phyloP scores from a whole-genome alignment of 2,797 vertebrate genomes.

The Manis pentadactyla region DNA sequence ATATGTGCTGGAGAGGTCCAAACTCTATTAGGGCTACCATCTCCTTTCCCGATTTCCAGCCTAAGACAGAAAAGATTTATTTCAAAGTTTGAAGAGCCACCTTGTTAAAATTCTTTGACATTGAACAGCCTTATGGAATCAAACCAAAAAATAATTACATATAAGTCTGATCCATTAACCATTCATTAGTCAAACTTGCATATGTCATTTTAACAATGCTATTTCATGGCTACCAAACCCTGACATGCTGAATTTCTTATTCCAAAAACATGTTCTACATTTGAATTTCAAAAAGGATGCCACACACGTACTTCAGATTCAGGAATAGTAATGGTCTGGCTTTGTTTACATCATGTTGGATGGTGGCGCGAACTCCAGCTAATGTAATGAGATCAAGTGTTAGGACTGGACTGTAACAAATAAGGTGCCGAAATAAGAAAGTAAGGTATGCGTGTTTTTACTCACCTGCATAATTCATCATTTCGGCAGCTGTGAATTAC shows the following conservation, averaged over 20 bases:
- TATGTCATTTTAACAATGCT: not conserved
- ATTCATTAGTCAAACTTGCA: not conserved
- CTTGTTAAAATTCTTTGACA: not conserved
- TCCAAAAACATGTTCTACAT: not conserved
- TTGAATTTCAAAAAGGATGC: constrained; percentile 53
- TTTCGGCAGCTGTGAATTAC: constrained; percentile 87
- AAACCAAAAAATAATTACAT: not conserved
- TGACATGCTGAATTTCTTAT: not conserved
- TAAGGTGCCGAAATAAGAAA: constrained; percentile 70
- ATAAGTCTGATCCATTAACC: not conserved
- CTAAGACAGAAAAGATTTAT: not conserved
- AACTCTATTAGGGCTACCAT: not conserved
- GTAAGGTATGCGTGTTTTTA: constrained; percentile 51
- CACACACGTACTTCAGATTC: not conserved
- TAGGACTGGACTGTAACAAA: constrained; percentile 63
- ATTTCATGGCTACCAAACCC: not conserved
- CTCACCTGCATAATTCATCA: constrained; percentile 89
- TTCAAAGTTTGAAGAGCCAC: not conserved
- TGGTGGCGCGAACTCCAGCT: constrained; percentile 37
- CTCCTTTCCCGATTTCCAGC: not conserved
- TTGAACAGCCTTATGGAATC: not conserved
- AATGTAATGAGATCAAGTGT: constrained; percentile 67
- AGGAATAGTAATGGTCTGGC: constrained; percentile 41
- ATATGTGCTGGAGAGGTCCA: no score
- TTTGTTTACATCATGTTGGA: constrained; percentile 57